Base-by-base conservation (phyloP, 2,797 vertebrate genomes). In the Acrossocheilus fasciatus region DNA sequence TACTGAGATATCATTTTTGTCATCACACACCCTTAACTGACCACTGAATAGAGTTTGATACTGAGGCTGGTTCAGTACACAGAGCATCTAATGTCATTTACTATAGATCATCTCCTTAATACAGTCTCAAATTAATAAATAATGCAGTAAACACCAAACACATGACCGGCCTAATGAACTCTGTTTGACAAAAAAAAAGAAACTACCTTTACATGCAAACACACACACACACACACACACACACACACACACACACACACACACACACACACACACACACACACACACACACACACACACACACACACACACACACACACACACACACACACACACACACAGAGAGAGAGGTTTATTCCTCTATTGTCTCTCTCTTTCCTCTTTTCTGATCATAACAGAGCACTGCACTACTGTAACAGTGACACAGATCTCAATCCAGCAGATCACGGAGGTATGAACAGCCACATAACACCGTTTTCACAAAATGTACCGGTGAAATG, bases 301-400 rank as follows among this genome's bases (percentile, higher is more conserved):
- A 34, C 62, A 26, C 23, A 12, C 45, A 34, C 14, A 62, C 23
- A 1, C 23, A 4, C 57, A n/a, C 20, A 45, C 45, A 34, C 14
- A 45, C 45, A 34, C 14, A 45, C 45, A 34, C 14, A 45, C 45
- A 34, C 14, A 86, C 84, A 84, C 57, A 84, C 50, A 43, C 70
- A 87, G 1, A 30, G 1, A 30, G 30, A 80, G 18, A 80, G 3
- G 50, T 52, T 18, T 52, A 52, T 52, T 52, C 50, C 15, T 52
- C 50, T 18, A 52, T 52, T 52, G 47, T 50, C 14, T 52, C 17
- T 8, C 6, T 54, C 17, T 20, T 54, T 20, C 18, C 17, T 54
- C 52, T 54, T 18, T 54, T 54, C 18, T 54, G 52, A 20, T 54
- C 6, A 20, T 54, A 8, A 20, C 6, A 52, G 50, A 2, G 50